phyloP scores from a whole-genome alignment of 2,113 vertebrate species.

The Tor tambroides region DNA sequence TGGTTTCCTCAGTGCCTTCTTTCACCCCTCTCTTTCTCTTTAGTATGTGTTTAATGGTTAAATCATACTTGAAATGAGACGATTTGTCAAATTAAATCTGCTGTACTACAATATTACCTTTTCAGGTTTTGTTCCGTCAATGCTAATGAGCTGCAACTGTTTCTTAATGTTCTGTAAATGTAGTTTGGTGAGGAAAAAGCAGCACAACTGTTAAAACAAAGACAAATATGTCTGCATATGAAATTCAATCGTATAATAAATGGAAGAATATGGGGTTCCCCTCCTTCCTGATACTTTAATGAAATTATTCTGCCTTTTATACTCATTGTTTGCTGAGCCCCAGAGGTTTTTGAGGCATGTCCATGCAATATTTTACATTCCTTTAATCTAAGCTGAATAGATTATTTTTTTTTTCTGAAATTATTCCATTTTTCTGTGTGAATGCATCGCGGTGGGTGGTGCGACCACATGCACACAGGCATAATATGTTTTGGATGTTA shows the following conservation, averaged over 20 bases:
- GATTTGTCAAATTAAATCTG: background rate
- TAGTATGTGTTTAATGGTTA: slow-evolving; percentile 28
- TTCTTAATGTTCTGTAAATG: slow-evolving; percentile 43
- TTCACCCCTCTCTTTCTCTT: background rate
- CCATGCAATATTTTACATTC: background rate
- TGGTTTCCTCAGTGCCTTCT: slow-evolving; percentile 19
- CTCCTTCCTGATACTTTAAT: background rate
- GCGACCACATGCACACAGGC: no score
- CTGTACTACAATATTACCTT: slow-evolving; percentile 1
- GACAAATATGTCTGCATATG: background rate
- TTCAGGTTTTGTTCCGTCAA: no score
- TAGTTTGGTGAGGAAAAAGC: background rate
- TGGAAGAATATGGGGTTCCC: background rate
- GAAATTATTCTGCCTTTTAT: background rate
- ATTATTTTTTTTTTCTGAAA: background rate
- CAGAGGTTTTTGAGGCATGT: background rate
- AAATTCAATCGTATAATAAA: slow-evolving; percentile 21
- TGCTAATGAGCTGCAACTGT: slow-evolving; percentile 13
- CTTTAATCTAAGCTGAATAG: background rate
- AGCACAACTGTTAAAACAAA: slow-evolving; percentile 2
- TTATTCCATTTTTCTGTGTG: background rate
- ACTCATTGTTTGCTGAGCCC: background rate
- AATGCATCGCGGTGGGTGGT: no score
- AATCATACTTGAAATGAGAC: background rate
- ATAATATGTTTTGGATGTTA: no score